Conservation (phyloP, 2,888 invertebrate species). For the Sarcophaga rosellei region DNA sequence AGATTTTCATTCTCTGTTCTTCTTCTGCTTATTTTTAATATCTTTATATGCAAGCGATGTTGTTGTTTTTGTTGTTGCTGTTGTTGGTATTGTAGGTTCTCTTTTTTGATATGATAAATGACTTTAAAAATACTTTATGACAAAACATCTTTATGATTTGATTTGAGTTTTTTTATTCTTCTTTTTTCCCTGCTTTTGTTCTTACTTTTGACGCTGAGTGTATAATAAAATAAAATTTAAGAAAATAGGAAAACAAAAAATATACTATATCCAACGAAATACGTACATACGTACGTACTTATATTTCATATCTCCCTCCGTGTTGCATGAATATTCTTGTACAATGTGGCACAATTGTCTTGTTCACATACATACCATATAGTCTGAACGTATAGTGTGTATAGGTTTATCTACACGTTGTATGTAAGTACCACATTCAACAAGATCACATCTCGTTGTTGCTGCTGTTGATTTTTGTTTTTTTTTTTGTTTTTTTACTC, state of each 20-base stretch:
- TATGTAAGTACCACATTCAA: constrained; percentile 19
- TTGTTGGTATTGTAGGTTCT: neutral
- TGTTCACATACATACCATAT: constrained; percentile 26
- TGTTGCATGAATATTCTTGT: constrained; percentile 33
- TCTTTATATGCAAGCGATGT: neutral
- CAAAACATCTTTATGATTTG: constrained; percentile 53
- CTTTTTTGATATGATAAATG: constrained; percentile 48
- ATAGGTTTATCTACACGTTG: no score
- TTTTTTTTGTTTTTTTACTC: constrained; percentile 54
- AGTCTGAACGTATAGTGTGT: neutral
- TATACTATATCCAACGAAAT: neutral
- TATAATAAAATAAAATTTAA: constrained; percentile 22
- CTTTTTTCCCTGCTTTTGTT: constrained; percentile 12
- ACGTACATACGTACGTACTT: neutral
- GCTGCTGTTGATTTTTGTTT: constrained; percentile 22
- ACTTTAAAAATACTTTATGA: constrained; percentile 61
- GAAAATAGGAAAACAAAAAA: constrained; percentile 22
- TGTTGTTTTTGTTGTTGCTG: neutral
- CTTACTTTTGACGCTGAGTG: constrained; percentile 61
- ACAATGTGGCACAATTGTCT: constrained; percentile 13
- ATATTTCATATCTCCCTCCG: constrained; percentile 29
- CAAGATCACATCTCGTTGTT: constrained; percentile 60
- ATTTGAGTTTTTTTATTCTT: neutral
- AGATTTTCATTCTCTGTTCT: neutral
- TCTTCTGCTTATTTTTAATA: neutral